These are phyloP conservation scores for Osmerus eperlanus DNA, from an alignment of 2,113 vertebrate genomes.

Conservation along the genomic window DNA sequence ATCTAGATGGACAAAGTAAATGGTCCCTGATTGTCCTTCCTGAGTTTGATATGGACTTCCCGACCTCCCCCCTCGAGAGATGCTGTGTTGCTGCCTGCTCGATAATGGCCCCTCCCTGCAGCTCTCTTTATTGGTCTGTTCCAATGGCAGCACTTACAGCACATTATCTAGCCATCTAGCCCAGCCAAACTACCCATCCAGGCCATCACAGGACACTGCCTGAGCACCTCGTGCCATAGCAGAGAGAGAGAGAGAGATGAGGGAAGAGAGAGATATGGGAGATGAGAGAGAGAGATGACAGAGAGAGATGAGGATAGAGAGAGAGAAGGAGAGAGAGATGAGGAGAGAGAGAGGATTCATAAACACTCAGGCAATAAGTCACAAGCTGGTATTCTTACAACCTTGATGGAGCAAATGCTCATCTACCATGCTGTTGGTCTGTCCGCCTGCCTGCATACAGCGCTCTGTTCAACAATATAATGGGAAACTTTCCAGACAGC, in stretches of 20 bases:
- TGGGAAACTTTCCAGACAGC: too few relatives aligned
- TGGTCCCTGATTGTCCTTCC: background rate
- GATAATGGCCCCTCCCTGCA: background rate
- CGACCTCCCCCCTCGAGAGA: background rate
- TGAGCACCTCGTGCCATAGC: background rate
- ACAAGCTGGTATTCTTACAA: too few relatives aligned
- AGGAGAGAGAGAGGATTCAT: background rate
- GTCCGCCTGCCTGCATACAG: too few relatives aligned
- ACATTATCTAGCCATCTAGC: background rate
- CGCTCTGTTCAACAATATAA: too few relatives aligned
- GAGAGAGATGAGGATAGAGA: background rate
- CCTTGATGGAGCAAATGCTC: too few relatives aligned
- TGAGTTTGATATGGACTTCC: background rate
- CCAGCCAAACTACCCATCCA: background rate
- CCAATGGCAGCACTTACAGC: background rate
- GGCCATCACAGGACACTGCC: background rate
- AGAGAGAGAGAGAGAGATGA: background rate
- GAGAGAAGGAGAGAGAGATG: background rate
- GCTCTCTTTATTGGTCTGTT: conserved; percentile 2
- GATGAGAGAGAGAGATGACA: background rate
- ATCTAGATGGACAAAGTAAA: background rate
- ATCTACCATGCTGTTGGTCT: too few relatives aligned
- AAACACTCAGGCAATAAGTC: background rate
- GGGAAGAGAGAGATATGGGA: background rate
- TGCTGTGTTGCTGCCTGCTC: background rate